Percentiles rank a stretch among this genome's conserved stretches.
Conservation (phyloP, 2,888 invertebrate species). For the Drosophila buzzatii region DNA sequence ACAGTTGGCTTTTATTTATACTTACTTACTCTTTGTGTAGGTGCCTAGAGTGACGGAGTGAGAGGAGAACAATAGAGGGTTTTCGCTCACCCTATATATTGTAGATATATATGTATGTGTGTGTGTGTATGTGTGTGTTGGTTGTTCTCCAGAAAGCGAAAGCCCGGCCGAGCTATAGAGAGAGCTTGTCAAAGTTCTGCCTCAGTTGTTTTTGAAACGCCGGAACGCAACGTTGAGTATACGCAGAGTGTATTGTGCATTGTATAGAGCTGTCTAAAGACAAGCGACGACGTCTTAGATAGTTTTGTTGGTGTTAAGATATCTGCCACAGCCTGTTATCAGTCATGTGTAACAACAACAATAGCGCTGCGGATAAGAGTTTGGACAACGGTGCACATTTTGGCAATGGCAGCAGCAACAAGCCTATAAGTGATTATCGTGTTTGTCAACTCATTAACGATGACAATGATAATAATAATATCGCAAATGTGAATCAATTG, state of each 20-base stretch:
- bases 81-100: background rate
- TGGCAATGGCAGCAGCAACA: constrained; percentile 29
- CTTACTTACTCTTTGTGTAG: constrained; percentile 52
- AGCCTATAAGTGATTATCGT: constrained; percentile 16
- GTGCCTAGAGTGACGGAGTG: background rate
- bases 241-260: constrained; percentile 51
- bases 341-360: constrained; percentile 66
- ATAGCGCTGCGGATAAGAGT: constrained; percentile 58
- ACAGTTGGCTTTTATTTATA: constrained; percentile 49
- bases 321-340: constrained; percentile 45
- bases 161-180: constrained; percentile 42
- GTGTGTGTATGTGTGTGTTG: background rate
- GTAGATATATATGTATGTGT: no score
- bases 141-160: constrained; percentile 69
- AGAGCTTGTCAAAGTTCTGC: constrained; percentile 19
- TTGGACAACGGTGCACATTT: constrained; percentile 57
- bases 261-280: constrained; percentile 4
- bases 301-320: constrained; percentile 16
- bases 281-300: constrained; percentile 28
- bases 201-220: constrained; percentile 69
- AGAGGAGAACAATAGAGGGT: background rate
- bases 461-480: constrained; percentile 15
- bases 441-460: constrained; percentile 25
- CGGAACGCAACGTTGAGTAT: constrained; percentile 51
- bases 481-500: constrained; percentile 33